Percentiles rank a stretch among this genome's conserved stretches.
Conservation (phyloP, 2,113 vertebrate genomes). For the Sterrhoptilus dennistouni region DNA sequence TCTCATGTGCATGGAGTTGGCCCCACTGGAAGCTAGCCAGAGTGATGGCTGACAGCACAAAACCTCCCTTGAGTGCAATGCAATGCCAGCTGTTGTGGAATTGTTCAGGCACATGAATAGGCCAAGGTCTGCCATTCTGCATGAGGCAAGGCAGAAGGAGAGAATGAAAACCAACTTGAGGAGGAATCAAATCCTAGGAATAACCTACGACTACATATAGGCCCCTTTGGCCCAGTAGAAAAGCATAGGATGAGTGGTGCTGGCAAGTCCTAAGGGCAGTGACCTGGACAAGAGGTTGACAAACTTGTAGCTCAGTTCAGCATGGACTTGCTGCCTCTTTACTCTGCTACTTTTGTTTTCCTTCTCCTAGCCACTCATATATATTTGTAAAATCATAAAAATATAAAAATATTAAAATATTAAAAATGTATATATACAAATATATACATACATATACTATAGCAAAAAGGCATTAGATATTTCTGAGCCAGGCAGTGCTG, state of each 20-base stretch:
- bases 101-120: neutral
- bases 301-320: neutral
- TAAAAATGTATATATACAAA: neutral
- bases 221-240: neutral
- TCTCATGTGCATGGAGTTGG: neutral
- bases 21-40: neutral
- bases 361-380: neutral
- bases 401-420: neutral
- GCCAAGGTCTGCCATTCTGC: neutral
- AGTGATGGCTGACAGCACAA: neutral
- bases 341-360: neutral
- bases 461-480: neutral
- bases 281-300: neutral
- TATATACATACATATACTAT: fast-evolving
- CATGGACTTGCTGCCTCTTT: neutral
- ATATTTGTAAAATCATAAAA: neutral
- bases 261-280: neutral
- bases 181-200: neutral
- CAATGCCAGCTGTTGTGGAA: neutral
- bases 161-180: neutral
- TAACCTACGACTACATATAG: neutral
- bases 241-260: neutral
- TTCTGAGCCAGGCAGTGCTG: neutral
- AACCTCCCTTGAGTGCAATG: neutral
- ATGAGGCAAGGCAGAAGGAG: neutral